Evolutionary conservation across 2,797 vertebrate genomes (phyloP), one percentile per base, ranked within the genome.

Genomic region (Hybognathus amarus): DNA sequence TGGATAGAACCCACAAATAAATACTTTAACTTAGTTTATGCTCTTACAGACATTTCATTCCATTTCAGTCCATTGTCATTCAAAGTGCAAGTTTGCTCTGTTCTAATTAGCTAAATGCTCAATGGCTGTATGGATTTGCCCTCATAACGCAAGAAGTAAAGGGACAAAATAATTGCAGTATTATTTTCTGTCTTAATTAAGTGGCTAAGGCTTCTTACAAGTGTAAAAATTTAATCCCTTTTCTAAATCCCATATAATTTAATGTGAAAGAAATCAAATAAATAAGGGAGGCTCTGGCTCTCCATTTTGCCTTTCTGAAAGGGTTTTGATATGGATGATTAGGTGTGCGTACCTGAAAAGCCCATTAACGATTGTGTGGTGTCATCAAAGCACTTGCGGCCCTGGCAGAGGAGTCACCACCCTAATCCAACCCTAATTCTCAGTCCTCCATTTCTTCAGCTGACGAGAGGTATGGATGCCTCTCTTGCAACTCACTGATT

Each of bases 111-210:
- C 90, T 87, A 90, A 92, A 91, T 79, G 89, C 88, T 92, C 84
- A 0, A 75, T 90, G 88, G 88, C 90, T 90, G 87, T 84, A 87
- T 85, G 90, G 91, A 90, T 85, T 83, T 89, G 89, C 88, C 90
- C 87, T 87, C 83, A 87, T 88, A 70, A 84, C 80, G 88, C 84
- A 85, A 79, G 52, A 76, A 79, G 77, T 78, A 56, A 52, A 75
- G 40, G 33, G 70, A 85, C 68, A 87, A 92, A 93, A 92, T 90
- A 92, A 93, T 93, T 93, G 91, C 83, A 45, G 92, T 92, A 92
- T 94, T 93, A 94, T 94, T 94, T 93, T 89, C 91, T 90, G 88
- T 85, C 87, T 89, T 94, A 94, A 95, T 94, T 93, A 94, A 94
- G 92, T 91, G 87, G 89, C 92, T 91, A 78, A 90, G 91, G 89